Base-by-base conservation (phyloP, 2,797 vertebrate genomes). In the Lepus townsendii region DNA sequence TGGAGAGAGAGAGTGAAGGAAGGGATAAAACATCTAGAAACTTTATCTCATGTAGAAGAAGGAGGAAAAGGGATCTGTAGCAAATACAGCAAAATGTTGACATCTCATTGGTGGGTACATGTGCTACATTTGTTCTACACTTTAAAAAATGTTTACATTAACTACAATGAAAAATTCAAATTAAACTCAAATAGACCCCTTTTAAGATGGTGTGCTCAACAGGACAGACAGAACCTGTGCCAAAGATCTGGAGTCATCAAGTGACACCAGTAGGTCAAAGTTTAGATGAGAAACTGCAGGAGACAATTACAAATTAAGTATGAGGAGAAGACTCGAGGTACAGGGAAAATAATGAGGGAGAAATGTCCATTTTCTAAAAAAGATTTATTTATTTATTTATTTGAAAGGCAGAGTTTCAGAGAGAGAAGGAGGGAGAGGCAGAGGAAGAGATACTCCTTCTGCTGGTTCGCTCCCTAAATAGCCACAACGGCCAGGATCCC, bases 1-100 rank as follows among this genome's bases (percentile, higher is more conserved):
- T 85, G 54, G n/a, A 57, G n/a, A 32, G n/a, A 57, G n/a, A 32
- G 13, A 30, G 2, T 60, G 26, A 50, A 76, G 27, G 66, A 30
- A 72, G 30, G 22, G 52, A 32, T 32, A 63, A 78, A 62, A 71
- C 26, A 17, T 42, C 38, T 10, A 62, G 26, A 75, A 20, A 52
- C 42, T 91, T 80, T 57, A 83, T 92, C 35, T 94, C 54, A 14
- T 32, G 22, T 60, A 5, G 83, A 60, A 90, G 50, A n/a, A 16
- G 65, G 3, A 27, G 12, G 26, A 14, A 54, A 26, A 68, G 8
- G 20, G 13, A 2, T 52, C 5, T 72, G 71, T 50, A 79, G 78
- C 13, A 79, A 91, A 83, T 35, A 68, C 20, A 30, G 65, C 54
- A 57, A 88, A 78, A 93, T 32, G 14, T 27, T 85, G 69, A 78